Base-by-base conservation (phyloP, 2,797 vertebrate genomes). In the Hypotaenidia okinawae region DNA sequence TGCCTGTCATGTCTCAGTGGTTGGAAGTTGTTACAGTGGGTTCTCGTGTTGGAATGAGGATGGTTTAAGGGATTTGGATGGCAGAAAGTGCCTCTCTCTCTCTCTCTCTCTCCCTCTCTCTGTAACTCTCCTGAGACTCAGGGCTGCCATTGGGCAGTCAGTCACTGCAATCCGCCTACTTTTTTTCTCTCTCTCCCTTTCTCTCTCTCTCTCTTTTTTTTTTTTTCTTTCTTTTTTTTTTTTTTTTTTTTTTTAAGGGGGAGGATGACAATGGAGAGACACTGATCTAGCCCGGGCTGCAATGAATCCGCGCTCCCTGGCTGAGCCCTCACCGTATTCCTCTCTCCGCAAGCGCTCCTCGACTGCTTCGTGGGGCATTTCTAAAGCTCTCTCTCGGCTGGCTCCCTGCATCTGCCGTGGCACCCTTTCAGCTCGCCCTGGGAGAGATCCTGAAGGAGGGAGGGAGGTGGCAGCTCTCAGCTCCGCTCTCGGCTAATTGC, bases 111-210 rank as follows among this genome's bases (percentile, higher is more conserved):
- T 51, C 92, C 69, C 91, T 92, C 87, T 51, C 96, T 93, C 90
- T 35, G 93, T 90, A 94, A 95, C 98, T 99, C 98, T 98, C 98
- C 97, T 96, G 97, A 98, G 98, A 98, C 98, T 98, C 98, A 97
- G 97, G 96, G 97, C 98, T 99, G 98, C 98, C 98, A 99, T 99
- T 99, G 98, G 99, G 99, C 98, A 98, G 96, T 97, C 98, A 97
- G 96, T 97, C 98, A 97, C 98, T 98, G 96, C 97, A 98, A 98
- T 98, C 98, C 98, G 99, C 99, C 93, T 91, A 96, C 91, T 96
- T 89, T 89, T 89, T 94, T 89, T 67, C 73, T 89, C 75, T 84
- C 90, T 2, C 69, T 22, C 24, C 63, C 73, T 17, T 4, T 3
- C 49, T 51, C 51, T 51, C 51, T 13, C 24, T 51, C 13, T 37